Evolutionary conservation across 2,888 invertebrate species (phyloP).

Genomic region (Stenodera caucasica): DNA sequence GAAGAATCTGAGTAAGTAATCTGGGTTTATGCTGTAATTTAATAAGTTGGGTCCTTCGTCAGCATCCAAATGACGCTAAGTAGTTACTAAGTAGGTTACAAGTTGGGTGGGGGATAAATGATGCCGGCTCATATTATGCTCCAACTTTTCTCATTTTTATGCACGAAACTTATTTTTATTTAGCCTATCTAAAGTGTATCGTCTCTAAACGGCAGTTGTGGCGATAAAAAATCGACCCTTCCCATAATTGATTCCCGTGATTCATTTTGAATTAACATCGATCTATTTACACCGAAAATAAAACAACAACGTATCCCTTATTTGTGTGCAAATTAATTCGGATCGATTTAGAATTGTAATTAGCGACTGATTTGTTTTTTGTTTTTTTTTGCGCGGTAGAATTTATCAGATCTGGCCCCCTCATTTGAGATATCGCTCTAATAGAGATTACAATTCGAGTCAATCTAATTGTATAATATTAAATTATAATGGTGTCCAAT

Average conservation of each 20-base stretch:
- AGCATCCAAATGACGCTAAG: constrained; percentile 35
- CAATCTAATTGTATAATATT: neutral
- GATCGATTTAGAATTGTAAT: too few relatives aligned
- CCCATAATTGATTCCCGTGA: neutral
- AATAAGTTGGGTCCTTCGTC: constrained; percentile 26
- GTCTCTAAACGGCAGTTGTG: constrained; percentile 11
- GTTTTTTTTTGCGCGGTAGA: too few relatives aligned
- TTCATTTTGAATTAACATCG: neutral
- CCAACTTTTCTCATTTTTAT: constrained; percentile 36
- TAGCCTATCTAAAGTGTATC: constrained; percentile 8
- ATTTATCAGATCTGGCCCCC: too few relatives aligned
- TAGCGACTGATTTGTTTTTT: too few relatives aligned
- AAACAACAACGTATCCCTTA: too few relatives aligned
- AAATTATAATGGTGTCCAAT: neutral
- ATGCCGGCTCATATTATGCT: constrained; percentile 20
- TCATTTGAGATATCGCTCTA: too few relatives aligned
- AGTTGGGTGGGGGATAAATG: too few relatives aligned
- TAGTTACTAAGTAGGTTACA: constrained; percentile 35
- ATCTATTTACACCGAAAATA: too few relatives aligned
- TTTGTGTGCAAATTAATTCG: too few relatives aligned
- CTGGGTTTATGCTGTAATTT: constrained; percentile 39
- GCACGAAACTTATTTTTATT: constrained; percentile 27
- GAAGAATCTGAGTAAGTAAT: too few relatives aligned
- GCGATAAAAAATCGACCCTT: neutral
- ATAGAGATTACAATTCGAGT: too few relatives aligned